These are phyloP conservation scores for Scrobipalpa costella DNA, from an alignment of 2,888 invertebrate species.

Conservation along the genomic window DNA sequence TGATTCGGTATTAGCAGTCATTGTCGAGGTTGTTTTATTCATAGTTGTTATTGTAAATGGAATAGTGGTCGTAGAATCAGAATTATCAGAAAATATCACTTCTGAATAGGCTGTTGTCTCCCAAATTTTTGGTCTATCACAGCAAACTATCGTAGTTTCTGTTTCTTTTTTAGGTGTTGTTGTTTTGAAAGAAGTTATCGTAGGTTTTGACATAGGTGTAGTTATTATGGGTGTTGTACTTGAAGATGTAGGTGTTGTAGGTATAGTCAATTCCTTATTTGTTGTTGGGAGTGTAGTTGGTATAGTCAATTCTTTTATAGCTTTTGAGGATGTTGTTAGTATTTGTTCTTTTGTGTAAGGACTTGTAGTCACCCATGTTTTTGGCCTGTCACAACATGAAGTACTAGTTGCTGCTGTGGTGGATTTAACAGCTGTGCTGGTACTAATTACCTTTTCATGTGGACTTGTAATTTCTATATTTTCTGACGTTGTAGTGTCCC, in stretches of 20 bases:
- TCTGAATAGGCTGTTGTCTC: slow-evolving; percentile 35
- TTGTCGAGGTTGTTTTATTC: slow-evolving; percentile 9
- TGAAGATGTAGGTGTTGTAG: background rate
- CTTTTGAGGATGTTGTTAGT: background rate
- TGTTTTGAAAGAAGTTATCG: background rate
- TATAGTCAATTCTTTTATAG: background rate
- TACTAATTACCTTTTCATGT: background rate
- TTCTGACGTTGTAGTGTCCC: slow-evolving; percentile 1
- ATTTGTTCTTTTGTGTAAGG: background rate
- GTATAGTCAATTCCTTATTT: too few relatives aligned
- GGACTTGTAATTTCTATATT: background rate
- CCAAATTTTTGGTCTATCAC: slow-evolving; percentile 40
- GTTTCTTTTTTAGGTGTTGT: background rate
- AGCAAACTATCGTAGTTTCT: background rate
- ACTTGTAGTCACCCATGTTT: slow-evolving; percentile 4
- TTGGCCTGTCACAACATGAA: background rate
- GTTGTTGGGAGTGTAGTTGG: too few relatives aligned
- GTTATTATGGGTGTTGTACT: background rate
- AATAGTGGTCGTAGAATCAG: slow-evolving; percentile 19
- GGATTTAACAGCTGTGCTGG: background rate
- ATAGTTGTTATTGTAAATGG: slow-evolving; percentile 23
- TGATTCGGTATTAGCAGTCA: background rate
- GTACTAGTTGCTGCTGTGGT: background rate
- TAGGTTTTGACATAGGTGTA: background rate
- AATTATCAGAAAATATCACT: background rate